A percentile compares a stretch with the other conserved stretches of the same genome.
Evolutionary conservation across 2,797 vertebrate species (phyloP).

Genomic region (Cryptoblepharus egeriae): DNA sequence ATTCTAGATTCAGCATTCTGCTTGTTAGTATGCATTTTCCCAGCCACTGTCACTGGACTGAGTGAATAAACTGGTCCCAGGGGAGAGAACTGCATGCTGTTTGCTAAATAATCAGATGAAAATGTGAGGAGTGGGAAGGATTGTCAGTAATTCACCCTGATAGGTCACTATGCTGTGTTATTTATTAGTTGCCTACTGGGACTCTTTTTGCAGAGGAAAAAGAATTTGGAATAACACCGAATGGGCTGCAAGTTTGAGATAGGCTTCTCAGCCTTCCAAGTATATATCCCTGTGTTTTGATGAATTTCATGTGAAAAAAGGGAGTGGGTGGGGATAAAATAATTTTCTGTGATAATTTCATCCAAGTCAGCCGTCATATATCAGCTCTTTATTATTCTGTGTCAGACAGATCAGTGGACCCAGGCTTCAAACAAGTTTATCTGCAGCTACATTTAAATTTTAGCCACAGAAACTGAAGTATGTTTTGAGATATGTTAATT

Average conservation of each 20-base stretch:
- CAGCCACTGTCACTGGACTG: not conserved
- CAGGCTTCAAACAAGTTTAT: not conserved
- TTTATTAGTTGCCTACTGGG: not conserved
- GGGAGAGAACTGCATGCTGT: not conserved
- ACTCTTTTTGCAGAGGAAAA: not conserved
- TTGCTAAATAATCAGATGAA: not conserved
- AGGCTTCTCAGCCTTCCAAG: not conserved
- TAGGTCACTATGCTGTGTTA: not conserved
- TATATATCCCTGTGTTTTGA: not conserved
- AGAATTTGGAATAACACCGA: not conserved
- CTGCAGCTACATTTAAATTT: not conserved
- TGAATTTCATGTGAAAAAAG: not conserved
- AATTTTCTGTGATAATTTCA: slow-evolving; percentile 3
- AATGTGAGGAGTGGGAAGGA: rapidly evolving
- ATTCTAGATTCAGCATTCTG: not conserved
- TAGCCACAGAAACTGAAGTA: not conserved
- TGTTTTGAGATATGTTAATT: not conserved
- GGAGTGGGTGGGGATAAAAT: not conserved
- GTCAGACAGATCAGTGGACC: not conserved
- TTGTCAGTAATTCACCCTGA: slow-evolving; percentile 31
- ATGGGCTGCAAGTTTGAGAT: not conserved
- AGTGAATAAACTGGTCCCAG: not conserved
- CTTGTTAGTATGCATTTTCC: not conserved
- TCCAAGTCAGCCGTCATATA: not conserved
- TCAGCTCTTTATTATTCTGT: slow-evolving; percentile 1